Evolutionary conservation across 2,113 vertebrate species (phyloP).

Genomic region (human (Homo sapiens)): GRCh38 chr22:36550501-36551000

Average conservation of each 20-base stretch:
- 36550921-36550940: constrained; percentile 53
- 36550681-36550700: neutral
- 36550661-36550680: neutral
- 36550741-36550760: neutral
- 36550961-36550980: constrained; percentile 52
- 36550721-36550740: neutral
- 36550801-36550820: neutral
- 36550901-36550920: constrained; percentile 32
- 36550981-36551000: neutral
- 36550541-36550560: neutral
- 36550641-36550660: neutral
- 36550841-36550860: constrained; percentile 23
- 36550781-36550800: neutral
- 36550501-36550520: neutral
- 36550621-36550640: neutral
- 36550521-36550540: neutral
- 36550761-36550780: neutral
- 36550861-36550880: constrained; percentile 4
- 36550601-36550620: neutral
- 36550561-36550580: neutral
- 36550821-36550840: neutral
- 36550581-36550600: neutral
- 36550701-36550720: neutral
- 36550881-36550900: constrained; percentile 71
- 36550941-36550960: constrained; percentile 53